Conservation (phyloP, 2,888 invertebrate species). For the Lagria hirta region DNA sequence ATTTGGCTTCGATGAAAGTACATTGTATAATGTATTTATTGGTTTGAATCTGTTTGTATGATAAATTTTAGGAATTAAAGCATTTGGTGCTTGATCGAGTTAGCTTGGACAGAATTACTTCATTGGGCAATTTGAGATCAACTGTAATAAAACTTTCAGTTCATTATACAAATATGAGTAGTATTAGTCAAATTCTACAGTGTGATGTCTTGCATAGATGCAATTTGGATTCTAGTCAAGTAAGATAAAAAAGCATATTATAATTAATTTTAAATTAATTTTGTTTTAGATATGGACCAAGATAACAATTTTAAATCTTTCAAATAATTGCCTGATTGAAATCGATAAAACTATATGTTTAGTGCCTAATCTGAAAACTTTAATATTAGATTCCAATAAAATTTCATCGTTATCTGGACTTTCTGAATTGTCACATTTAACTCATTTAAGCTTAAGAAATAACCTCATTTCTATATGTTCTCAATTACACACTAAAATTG, state of each 20-base stretch:
- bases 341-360: conserved; percentile 82
- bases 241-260: conserved; percentile 30
- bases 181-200: conserved; percentile 76
- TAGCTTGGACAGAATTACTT: conserved; percentile 67
- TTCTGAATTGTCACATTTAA: conserved; percentile 74
- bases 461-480: conserved; percentile 74
- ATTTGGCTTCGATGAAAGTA: conserved; percentile 80
- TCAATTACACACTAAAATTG: conserved; percentile 81
- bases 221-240: conserved; percentile 49
- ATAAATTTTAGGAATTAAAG: conserved; percentile 58
- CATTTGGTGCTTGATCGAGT: conserved; percentile 70
- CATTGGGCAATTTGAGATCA: conserved; percentile 61
- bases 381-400: conserved; percentile 78
- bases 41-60: conserved; percentile 4
- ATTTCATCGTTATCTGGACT: conserved; percentile 74
- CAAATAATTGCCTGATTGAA: conserved; percentile 72
- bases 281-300: conserved; percentile 67
- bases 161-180: conserved; percentile 65
- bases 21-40: conserved; percentile 16
- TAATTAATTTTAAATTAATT: conserved; percentile 16
- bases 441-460: conserved; percentile 75
- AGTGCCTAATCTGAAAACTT: conserved; percentile 68
- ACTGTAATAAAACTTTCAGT: conserved; percentile 67
- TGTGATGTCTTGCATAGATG: conserved; percentile 82
- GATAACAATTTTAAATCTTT: conserved; percentile 72